These are phyloP conservation scores for Brachionus manjavacas DNA, from an alignment of 1,140 invertebrate species.

Conservation along the genomic window DNA sequence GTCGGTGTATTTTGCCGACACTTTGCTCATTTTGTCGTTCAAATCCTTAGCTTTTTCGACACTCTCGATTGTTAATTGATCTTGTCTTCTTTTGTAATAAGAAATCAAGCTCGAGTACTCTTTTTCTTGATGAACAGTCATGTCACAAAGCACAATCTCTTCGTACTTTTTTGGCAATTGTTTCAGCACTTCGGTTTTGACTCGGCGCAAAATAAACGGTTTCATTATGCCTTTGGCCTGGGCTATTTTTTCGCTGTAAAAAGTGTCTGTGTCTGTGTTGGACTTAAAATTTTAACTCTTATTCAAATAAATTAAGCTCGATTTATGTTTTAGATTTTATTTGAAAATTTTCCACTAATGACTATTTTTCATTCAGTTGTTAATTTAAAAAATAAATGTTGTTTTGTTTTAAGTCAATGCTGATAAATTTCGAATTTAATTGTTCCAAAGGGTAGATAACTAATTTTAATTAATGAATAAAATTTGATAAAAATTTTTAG, in stretches of 20 bases:
- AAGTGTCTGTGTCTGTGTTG: conserved; percentile 57
- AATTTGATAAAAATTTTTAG: too few species aligned
- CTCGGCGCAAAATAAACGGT: conserved; percentile 83
- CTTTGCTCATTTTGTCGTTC: conserved; percentile 48
- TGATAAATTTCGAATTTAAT: too few species aligned
- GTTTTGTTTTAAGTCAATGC: too few species aligned
- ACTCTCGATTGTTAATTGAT: conserved; percentile 21
- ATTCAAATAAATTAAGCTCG: conserved; percentile 40
- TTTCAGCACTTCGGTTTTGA: conserved; percentile 73
- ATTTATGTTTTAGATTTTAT: too few species aligned
- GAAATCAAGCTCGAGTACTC: conserved; percentile 72
- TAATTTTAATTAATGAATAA: too few species aligned
- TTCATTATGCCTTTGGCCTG: conserved; percentile 92
- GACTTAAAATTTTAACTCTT: conserved; percentile 45
- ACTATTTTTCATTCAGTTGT: too few species aligned
- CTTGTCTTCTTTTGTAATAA: conserved; percentile 59
- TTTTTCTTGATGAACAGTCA: conserved; percentile 68
- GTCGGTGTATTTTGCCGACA: conserved; percentile 62
- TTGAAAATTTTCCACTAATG: too few species aligned
- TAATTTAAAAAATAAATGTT: too few species aligned
- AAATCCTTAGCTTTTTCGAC: conserved; percentile 45
- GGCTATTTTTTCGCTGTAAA: conserved; percentile 78
- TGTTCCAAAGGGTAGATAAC: too few species aligned
- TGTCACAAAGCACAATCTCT: conserved; percentile 63
- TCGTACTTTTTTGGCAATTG: conserved; percentile 71